Conservation (phyloP, 1,140 invertebrate species). For the Andrena cerasifolii region DNA sequence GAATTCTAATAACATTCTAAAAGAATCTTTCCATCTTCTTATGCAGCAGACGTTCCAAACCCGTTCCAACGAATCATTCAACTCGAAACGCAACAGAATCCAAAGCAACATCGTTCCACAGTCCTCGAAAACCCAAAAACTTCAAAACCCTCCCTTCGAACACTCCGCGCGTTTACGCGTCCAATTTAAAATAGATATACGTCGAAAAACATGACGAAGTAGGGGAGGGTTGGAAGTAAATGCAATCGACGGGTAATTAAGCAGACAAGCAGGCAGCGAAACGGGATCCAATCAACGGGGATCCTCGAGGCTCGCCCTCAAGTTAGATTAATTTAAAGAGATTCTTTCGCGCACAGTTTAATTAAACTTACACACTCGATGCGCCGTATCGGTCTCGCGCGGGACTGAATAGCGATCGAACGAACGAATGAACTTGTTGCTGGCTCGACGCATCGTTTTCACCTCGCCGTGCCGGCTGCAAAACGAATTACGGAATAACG, state of each 20-base stretch:
- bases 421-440: conserved; percentile 31
- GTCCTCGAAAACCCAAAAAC: too few relatives aligned
- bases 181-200: neutral
- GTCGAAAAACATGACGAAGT: neutral
- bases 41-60: too few relatives aligned
- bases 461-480: neutral
- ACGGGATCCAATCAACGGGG: conserved; percentile 12
- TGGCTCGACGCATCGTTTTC: conserved; percentile 28
- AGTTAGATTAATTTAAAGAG: conserved; percentile 44
- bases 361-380: conserved; percentile 39
- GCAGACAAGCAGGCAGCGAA: neutral
- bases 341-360: conserved; percentile 41
- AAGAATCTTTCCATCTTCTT: too few relatives aligned
- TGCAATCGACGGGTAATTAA: conserved; percentile 24
- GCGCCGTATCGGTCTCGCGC: neutral
- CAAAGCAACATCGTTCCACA: too few relatives aligned
- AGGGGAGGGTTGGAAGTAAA: neutral
- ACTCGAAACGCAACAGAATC: neutral
- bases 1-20: too few relatives aligned
- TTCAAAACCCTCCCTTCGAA: too few relatives aligned
- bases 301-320: neutral
- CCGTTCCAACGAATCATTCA: too few relatives aligned
- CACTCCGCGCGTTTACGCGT: too few relatives aligned
- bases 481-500: conserved; percentile 19
- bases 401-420: conserved; percentile 6